Conservation (phyloP, 1,140 invertebrate genomes). For the Tetramorium alpestre region DNA sequence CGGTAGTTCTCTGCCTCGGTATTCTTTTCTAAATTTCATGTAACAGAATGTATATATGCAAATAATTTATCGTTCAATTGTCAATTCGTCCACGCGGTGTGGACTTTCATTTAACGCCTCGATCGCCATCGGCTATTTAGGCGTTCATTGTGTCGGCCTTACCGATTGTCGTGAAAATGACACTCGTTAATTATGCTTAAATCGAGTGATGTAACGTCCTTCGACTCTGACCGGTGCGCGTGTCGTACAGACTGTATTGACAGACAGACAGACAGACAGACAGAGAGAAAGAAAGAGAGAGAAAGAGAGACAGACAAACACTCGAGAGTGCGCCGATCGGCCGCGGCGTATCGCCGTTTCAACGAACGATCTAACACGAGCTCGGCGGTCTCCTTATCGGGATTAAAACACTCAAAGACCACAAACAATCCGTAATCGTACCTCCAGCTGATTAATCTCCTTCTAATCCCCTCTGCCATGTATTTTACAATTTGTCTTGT, state of each 20-base stretch:
- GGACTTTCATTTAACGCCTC: neutral
- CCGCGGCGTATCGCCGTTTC: neutral
- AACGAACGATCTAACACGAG: neutral
- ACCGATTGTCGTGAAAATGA: neutral
- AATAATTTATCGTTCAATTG: neutral
- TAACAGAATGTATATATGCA: neutral
- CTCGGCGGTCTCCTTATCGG: neutral
- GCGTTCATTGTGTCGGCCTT: neutral
- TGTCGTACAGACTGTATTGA: no score
- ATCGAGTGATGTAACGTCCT: neutral
- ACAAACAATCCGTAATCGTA: neutral
- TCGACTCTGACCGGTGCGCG: constrained; percentile 17
- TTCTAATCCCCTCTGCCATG: neutral
- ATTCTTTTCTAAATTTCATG: neutral
- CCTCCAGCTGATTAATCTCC: neutral
- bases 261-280: neutral
- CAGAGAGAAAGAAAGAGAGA: no score
- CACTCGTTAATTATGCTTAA: constrained; percentile 29
- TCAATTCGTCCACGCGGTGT: neutral
- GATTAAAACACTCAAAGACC: neutral
- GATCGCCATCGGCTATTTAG: neutral
- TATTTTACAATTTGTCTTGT: neutral
- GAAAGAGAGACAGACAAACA: neutral
- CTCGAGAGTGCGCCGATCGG: neutral
- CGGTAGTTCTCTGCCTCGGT: neutral